phyloP scores from a whole-genome alignment of 2,888 invertebrate species.

The Caradrina clavipalpis region DNA sequence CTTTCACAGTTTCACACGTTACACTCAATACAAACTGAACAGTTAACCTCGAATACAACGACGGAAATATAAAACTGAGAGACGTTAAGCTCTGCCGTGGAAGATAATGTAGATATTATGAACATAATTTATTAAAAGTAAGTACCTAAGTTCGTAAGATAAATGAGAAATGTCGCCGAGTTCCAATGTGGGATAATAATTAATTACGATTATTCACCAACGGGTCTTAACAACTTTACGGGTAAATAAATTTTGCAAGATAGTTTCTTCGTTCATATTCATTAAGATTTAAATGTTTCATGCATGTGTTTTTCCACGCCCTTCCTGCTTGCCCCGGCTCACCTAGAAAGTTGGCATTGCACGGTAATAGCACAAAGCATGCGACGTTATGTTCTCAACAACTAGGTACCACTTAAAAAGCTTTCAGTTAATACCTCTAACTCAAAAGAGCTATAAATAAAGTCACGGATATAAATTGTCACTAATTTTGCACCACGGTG shows the following conservation, averaged over 20 bases:
- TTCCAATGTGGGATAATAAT: slow-evolving; percentile 45
- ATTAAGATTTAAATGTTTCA: slow-evolving; percentile 56
- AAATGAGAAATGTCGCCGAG: slow-evolving; percentile 38
- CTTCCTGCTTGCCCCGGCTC: slow-evolving; percentile 49
- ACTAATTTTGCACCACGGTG: slow-evolving; percentile 28
- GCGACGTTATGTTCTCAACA: slow-evolving; percentile 37
- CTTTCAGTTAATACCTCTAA: slow-evolving; percentile 32
- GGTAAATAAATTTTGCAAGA: slow-evolving; percentile 38
- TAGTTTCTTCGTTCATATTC: slow-evolving; percentile 41
- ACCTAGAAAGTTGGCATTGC: slow-evolving; percentile 63
- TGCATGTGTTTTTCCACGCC: slow-evolving; percentile 44
- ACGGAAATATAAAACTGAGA: slow-evolving; percentile 26
- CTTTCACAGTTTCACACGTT: slow-evolving; percentile 55
- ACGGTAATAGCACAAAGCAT: slow-evolving; percentile 48
- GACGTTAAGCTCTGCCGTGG: slow-evolving; percentile 1
- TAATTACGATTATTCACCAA: slow-evolving; percentile 50
- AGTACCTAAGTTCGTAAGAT: slow-evolving; percentile 4
- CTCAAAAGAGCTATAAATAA: slow-evolving; percentile 37
- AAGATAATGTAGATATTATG: slow-evolving; percentile 7
- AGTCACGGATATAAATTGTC: slow-evolving; percentile 20
- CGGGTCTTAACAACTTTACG: slow-evolving; percentile 53
- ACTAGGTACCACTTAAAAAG: slow-evolving; percentile 28
- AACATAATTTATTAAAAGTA: slow-evolving; percentile 31
- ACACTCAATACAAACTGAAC: slow-evolving; percentile 33
- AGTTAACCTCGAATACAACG: slow-evolving; percentile 26